Percentiles rank a stretch among this genome's conserved stretches.
These are phyloP conservation scores for Nezara viridula DNA, from an alignment of 2,888 invertebrate species.

Conservation along the genomic window DNA sequence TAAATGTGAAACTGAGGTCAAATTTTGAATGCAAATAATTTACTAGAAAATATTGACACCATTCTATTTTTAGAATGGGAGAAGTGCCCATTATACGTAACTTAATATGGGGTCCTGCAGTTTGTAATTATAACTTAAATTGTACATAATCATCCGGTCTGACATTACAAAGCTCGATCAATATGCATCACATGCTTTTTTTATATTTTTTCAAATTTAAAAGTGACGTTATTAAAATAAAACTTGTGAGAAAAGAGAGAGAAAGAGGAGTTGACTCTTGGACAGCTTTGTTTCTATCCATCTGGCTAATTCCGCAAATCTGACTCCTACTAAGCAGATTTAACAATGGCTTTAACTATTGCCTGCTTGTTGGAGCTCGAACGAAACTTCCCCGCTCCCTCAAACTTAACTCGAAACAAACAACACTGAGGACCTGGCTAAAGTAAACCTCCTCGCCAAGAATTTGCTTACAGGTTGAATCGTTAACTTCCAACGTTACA, in stretches of 20 bases:
- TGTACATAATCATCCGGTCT: too few species aligned
- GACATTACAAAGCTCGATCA: neutral
- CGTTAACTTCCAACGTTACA: neutral
- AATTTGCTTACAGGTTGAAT: constrained; percentile 42
- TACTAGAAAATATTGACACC: too few species aligned
- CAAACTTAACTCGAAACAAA: constrained; percentile 45
- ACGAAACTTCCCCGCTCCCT: constrained; percentile 10
- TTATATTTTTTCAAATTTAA: neutral
- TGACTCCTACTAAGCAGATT: constrained; percentile 26
- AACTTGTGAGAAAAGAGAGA: neutral
- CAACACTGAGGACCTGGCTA: constrained; percentile 39
- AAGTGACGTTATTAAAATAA: neutral
- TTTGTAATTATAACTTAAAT: too few species aligned
- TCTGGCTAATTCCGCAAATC: constrained; percentile 27
- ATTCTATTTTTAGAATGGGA: too few species aligned
- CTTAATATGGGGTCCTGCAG: too few species aligned
- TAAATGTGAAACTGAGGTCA: too few species aligned
- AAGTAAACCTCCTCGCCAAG: constrained; percentile 37
- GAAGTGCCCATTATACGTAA: too few species aligned
- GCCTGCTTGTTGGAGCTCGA: constrained; percentile 43
- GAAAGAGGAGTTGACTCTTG: neutral
- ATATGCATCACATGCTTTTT: neutral
- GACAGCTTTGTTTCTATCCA: neutral
- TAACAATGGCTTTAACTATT: constrained; percentile 47
- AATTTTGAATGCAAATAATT: too few species aligned